Evolutionary conservation across 2,888 invertebrate genomes (phyloP).

Genomic region (Salticus scenicus): DNA sequence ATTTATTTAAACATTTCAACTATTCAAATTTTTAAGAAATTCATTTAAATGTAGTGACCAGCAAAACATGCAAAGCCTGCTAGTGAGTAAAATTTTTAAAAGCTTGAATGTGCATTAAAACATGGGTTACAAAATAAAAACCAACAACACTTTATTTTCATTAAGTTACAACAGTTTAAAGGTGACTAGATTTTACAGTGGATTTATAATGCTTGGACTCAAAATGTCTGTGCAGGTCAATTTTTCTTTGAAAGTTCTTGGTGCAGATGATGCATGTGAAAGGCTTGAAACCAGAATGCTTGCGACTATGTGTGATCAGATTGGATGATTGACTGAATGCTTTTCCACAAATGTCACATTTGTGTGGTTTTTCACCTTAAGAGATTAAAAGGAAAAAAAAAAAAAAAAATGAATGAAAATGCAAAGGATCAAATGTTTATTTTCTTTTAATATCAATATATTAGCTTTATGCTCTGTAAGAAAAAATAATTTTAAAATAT

Average conservation of each 20-base stretch:
- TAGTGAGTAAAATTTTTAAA: no score
- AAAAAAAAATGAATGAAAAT: no score
- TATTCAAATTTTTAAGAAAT: no score
- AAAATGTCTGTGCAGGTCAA: slow-evolving; percentile 93
- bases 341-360: slow-evolving; percentile 97
- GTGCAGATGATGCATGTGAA: slow-evolving; percentile 97
- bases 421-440: no score
- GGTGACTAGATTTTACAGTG: neutral
- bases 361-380: slow-evolving; percentile 98
- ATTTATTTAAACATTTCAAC: no score
- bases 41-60: no score
- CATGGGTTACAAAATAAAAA: no score
- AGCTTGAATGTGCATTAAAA: no score
- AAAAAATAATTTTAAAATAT: no score
- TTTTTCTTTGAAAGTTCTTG: slow-evolving; percentile 85
- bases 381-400: neutral
- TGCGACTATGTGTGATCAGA: slow-evolving; percentile 96
- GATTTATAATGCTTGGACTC: slow-evolving; percentile 88
- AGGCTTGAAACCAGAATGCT: slow-evolving; percentile 98
- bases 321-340: slow-evolving; percentile 99
- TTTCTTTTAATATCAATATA: no score
- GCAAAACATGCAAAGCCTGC: no score
- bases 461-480: no score
- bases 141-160: neutral
- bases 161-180: neutral